Base-by-base conservation (phyloP, 2,888 invertebrate genomes). In the Drosophila melanocephala region DNA sequence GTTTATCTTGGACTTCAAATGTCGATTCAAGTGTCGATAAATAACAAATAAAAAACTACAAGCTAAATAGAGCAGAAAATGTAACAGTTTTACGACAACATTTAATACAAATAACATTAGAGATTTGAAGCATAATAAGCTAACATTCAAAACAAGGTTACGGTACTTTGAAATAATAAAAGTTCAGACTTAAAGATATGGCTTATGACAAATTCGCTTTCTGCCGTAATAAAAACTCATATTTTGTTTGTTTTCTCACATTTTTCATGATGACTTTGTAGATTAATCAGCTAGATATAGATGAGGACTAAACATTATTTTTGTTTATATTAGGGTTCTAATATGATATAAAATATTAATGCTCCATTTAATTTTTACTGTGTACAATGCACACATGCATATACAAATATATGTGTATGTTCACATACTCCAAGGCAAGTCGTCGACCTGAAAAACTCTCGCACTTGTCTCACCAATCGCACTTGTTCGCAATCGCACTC, bases 371-470 rank as follows among this genome's bases (percentile, higher is more conserved):
- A 28, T 35, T 44, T 44, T 28, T 16, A 4, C 33, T 7, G 56
- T 35, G 57, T 30, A 57, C 28, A 59, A 19, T 33, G 32, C 7
- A 28, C 30, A 6, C 5, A 26, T 33, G 63, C 30, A 55, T 32
- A 14, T 37, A 22, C n/a, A 22, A 10, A 10, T 26, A n/a, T 35
- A 51, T 5, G 5, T 6, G 22, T 35, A 35, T 37, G 7, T 14
- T 28, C 44, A 19, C 39, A 42, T 67, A 70, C 32, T 70, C 32
- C 37, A 55, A 55, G 68, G 59, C 44, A 33, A 76, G 61, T 65
- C 75, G 65, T 47, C 57, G 75, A 75, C 75, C 70, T 58, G 75
- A 33, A 26, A 64, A 69, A 56, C 61, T 63, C 47, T 61, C 60
- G 42, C 55, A 22, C n/a, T 68, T 51, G 44, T 42, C 58, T 53